phyloP scores from a whole-genome alignment of 2,797 vertebrate species.

The Phyllotis vaccarum region DNA sequence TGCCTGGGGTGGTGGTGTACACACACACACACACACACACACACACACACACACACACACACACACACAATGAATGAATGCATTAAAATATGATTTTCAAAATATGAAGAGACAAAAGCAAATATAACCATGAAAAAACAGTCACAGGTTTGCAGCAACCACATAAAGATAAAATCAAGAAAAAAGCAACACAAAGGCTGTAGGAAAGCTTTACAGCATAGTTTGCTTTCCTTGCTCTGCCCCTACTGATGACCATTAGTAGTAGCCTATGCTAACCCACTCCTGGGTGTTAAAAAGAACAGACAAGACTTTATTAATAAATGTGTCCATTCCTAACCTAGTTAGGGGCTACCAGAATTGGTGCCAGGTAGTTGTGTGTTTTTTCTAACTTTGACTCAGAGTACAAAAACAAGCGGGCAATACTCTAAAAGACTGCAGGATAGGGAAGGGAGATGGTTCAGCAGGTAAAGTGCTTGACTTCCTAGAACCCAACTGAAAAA shows the following conservation, averaged over 20 bases:
- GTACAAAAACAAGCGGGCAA: background rate
- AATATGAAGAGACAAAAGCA: background rate
- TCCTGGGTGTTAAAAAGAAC: background rate
- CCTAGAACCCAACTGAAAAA: background rate
- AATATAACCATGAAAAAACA: background rate
- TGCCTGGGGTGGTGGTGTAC: background rate
- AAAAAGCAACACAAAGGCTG: background rate
- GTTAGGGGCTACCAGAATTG: background rate
- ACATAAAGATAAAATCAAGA: background rate
- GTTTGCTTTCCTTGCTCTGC: background rate
- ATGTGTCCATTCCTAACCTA: background rate
- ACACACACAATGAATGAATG: background rate
- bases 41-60: too few relatives aligned
- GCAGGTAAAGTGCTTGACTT: background rate
- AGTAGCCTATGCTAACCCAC: background rate
- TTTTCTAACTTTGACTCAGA: background rate
- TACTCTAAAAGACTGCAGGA: conserved; percentile 12
- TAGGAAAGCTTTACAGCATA: background rate
- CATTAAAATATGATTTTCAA: background rate
- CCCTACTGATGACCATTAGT: background rate
- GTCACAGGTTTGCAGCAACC: conserved; percentile 26
- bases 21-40: too few relatives aligned
- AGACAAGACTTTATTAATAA: background rate
- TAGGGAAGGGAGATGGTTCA: background rate
- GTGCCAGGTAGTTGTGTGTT: background rate